Evolutionary conservation across 2,888 invertebrate genomes (phyloP).

Genomic region (Polyommatus iphigenia): DNA sequence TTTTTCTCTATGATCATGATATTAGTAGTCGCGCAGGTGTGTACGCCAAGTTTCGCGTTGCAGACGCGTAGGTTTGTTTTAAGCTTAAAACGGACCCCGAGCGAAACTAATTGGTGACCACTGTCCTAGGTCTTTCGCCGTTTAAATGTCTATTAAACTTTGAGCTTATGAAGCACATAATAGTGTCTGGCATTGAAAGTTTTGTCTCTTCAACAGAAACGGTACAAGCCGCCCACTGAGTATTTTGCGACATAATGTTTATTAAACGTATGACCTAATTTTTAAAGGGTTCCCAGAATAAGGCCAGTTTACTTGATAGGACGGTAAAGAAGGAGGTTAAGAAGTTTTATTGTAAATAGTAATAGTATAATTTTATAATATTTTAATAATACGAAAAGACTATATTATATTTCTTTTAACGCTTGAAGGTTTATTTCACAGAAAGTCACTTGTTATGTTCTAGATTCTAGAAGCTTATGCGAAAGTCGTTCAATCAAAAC

Average conservation of each 20-base stretch:
- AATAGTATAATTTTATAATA: too few species aligned
- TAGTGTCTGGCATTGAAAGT: neutral
- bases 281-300: neutral
- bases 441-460: neutral
- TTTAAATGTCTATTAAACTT: conserved; percentile 6
- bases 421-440: neutral
- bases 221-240: neutral
- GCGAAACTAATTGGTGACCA: too few species aligned
- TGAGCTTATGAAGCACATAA: neutral
- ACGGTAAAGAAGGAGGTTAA: too few species aligned
- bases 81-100: too few species aligned
- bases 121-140: neutral
- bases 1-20: too few species aligned
- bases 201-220: neutral
- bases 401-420: too few species aligned
- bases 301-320: too few species aligned
- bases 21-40: too few species aligned
- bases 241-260: neutral
- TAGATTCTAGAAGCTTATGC: neutral
- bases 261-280: neutral
- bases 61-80: too few species aligned
- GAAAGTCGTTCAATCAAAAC: neutral
- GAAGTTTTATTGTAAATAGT: too few species aligned
- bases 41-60: too few species aligned
- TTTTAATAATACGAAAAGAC: too few species aligned